phyloP scores from a whole-genome alignment of 1,140 invertebrate genomes.

The Drosophila grimshawi region DNA sequence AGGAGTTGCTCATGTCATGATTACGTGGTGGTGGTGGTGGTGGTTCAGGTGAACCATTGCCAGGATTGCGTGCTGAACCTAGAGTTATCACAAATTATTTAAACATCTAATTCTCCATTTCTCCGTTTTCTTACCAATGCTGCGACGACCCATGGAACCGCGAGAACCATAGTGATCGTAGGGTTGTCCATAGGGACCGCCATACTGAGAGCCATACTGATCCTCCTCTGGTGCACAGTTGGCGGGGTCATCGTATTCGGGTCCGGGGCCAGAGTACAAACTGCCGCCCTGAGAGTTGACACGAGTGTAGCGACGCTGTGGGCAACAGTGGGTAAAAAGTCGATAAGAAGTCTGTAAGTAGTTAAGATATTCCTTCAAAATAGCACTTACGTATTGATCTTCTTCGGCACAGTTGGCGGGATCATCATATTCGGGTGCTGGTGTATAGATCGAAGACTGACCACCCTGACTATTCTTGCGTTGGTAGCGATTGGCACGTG shows the following conservation, averaged over 20 bases:
- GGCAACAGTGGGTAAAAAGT: not conserved
- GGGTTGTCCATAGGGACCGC: conserved; percentile 91
- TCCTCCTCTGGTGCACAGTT: conserved; percentile 95
- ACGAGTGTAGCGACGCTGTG: conserved; percentile 81
- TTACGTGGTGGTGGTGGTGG: conserved; percentile 91
- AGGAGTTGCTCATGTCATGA: conserved; percentile 89
- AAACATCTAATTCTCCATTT: not conserved
- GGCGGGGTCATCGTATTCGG: conserved; percentile 95
- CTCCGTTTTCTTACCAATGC: conserved; percentile 84
- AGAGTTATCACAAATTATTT: too few relatives aligned
- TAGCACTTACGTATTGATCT: conserved; percentile 89
- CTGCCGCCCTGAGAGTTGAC: conserved; percentile 84
- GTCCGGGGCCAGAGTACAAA: conserved; percentile 86
- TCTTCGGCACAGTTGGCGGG: conserved; percentile 94
- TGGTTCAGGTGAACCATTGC: conserved; percentile 90
- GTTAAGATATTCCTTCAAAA: too few relatives aligned
- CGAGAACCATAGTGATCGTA: conserved; percentile 94
- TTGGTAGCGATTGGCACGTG: conserved; percentile 90
- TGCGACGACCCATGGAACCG: conserved; percentile 90
- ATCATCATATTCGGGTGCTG: conserved; percentile 94
- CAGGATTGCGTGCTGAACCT: conserved; percentile 89
- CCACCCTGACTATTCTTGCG: conserved; percentile 88
- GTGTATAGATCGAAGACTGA: conserved; percentile 89
- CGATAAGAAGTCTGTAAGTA: not conserved
- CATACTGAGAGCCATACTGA: conserved; percentile 93